Base-by-base conservation (phyloP, 1,140 invertebrate species). In the Orchesella cincta region DNA sequence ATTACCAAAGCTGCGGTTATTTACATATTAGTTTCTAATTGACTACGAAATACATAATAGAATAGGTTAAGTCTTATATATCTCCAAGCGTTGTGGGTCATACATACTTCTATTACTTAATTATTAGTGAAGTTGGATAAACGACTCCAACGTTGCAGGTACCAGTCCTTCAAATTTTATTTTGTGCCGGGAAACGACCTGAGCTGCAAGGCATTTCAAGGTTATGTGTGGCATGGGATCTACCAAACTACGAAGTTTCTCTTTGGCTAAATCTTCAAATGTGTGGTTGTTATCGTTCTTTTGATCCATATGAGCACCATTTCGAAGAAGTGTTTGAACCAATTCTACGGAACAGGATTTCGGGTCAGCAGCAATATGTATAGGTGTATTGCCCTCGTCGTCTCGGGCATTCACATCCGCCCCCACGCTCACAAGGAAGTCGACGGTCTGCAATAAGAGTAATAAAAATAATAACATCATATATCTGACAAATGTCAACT, bases 291-390 rank as follows among this genome's bases (percentile, higher is more conserved):
- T 87, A 79, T 89, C 88, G 85, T 98, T 97, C 54, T 92, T 90
- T n/a, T 90, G 88, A 86, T 97, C 95, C 72, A 96, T 87, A 86
- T 98, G 95, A 14, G 93, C 93, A 33, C 94, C 94, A 81, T 90
- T 87, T 1, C 90, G 86, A 0, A 98, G 87, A 0, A 98, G 86
- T 1, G 88, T 88, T 77, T 88, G 87, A 0, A 93, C 89, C 18
- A 96, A 87, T 51, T 82, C 83, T 16, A 89, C 89, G 84, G 67
- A 85, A 83, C 89, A 91, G 3, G 90, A 90, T 82, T 85, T 75
- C 84, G 83, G 80, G 87, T 87, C 85, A 35, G 91, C 92, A 1
- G 90, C 89, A n/a, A 94, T 85, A 83, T 96, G 94, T 16, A 96
- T 86, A 0, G 93, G 90, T 16, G 93, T 94, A 84, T 96, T 96